Conservation (phyloP, 2,113 vertebrate species). For the Otolemur garnettii region DNA sequence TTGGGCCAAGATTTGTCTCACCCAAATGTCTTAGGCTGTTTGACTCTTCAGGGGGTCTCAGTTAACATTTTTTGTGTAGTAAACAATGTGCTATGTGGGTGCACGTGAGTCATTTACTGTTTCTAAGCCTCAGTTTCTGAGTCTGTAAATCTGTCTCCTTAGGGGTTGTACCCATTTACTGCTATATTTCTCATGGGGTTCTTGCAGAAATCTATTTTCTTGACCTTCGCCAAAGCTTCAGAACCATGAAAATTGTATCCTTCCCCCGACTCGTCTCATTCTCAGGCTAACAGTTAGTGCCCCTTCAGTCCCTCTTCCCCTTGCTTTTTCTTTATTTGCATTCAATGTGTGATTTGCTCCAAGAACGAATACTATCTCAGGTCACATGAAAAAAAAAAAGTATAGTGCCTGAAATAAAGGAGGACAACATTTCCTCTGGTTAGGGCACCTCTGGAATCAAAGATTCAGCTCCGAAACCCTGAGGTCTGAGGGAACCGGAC, state of each 20-base stretch:
- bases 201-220: conserved; percentile 12
- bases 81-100: background rate
- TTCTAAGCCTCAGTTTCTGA: background rate
- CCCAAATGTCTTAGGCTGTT: background rate
- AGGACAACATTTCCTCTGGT: background rate
- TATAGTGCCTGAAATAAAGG: background rate
- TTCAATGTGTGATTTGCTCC: background rate
- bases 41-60: background rate
- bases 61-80: background rate
- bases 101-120: background rate
- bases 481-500: background rate
- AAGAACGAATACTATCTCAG: background rate
- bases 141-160: background rate
- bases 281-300: background rate
- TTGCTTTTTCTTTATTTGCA: background rate
- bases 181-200: background rate
- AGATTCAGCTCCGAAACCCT: background rate
- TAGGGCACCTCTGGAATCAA: background rate
- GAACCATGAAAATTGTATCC: background rate
- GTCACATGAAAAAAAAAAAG: background rate
- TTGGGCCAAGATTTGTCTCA: background rate
- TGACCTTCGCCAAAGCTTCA: background rate
- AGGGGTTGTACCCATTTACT: background rate
- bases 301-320: background rate
- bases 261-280: background rate